These are phyloP conservation scores for Lordiphosa mommai DNA, from an alignment of 1,140 invertebrate genomes.

Conservation along the genomic window DNA sequence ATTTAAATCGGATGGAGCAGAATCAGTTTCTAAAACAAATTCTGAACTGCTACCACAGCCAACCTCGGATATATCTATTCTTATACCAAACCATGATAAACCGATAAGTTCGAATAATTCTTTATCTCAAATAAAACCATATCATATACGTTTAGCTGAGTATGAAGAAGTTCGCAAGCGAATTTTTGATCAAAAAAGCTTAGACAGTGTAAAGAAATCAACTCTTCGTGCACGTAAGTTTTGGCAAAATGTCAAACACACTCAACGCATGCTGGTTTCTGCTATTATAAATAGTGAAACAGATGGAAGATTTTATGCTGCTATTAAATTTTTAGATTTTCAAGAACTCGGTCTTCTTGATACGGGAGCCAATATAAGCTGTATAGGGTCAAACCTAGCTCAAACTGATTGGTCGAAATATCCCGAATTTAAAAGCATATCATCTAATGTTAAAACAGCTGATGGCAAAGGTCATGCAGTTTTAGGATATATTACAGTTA, in stretches of 20 bases:
- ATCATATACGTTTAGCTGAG: neutral
- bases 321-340: slow-evolving; percentile 7
- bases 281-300: neutral
- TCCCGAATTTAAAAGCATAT: neutral
- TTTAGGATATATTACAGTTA: neutral
- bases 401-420: slow-evolving; percentile 2
- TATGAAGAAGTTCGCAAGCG: neutral
- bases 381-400: slow-evolving; percentile 11
- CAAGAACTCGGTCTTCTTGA: slow-evolving; percentile 5
- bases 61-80: no score
- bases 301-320: slow-evolving; percentile 9
- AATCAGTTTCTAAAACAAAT: no score
- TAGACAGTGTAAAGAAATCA: neutral
- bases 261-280: neutral
- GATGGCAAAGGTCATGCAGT: slow-evolving; percentile 11
- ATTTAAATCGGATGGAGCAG: neutral
- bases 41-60: neutral
- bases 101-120: neutral
- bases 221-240: slow-evolving; percentile 1
- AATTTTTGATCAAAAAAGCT: neutral
- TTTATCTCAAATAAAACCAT: neutral
- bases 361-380: slow-evolving; percentile 14
- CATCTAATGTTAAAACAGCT: slow-evolving; percentile 4
- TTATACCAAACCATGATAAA: no score
- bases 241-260: slow-evolving; percentile 3